These are phyloP conservation scores for Gouania willdenowi DNA, from an alignment of 2,797 vertebrate genomes.

Conservation along the genomic window DNA sequence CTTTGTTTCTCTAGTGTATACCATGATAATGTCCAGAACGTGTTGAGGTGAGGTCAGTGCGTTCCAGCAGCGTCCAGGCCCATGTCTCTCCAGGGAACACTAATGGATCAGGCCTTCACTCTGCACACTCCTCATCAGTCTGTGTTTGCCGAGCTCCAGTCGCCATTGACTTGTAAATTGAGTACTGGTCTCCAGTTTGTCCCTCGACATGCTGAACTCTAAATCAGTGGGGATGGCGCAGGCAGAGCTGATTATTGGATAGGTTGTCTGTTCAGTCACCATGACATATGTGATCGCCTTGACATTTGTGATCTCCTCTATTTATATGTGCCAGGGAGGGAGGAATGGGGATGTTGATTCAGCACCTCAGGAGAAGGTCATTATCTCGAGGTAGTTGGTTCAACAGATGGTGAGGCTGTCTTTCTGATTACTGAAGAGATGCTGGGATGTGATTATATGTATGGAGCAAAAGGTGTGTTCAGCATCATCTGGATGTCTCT, in stretches of 20 bases:
- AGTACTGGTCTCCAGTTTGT: constrained; percentile 39
- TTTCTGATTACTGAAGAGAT: constrained; percentile 13
- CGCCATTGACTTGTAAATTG: constrained; percentile 51
- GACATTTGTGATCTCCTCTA: constrained; percentile 32
- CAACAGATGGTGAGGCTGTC: constrained; percentile 2
- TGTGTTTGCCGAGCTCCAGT: constrained; percentile 34
- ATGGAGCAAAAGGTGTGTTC: neutral
- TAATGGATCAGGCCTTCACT: constrained; percentile 62
- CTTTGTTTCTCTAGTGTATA: constrained; percentile 21
- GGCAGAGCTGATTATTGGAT: constrained; percentile 25
- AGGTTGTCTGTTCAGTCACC: constrained; percentile 30
- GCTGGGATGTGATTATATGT: constrained; percentile 9
- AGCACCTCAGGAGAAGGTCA: constrained; percentile 35
- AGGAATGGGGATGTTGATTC: constrained; percentile 13
- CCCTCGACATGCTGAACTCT: constrained; percentile 34
- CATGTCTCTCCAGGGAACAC: constrained; percentile 39
- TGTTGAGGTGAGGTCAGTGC: constrained; percentile 42
- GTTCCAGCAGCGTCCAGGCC: constrained; percentile 38
- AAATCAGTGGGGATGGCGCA: constrained; percentile 29
- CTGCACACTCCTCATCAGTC: constrained; percentile 47
- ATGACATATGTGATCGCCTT: constrained; percentile 28
- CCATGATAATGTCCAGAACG: constrained; percentile 34
- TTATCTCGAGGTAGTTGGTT: constrained; percentile 30
- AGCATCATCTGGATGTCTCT: constrained; percentile 28
- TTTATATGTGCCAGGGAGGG: constrained; percentile 5